A percentile compares a stretch with the other conserved stretches of the same genome.
phyloP scores from a whole-genome alignment of 2,888 invertebrate genomes.

The Epicampocera succincta region DNA sequence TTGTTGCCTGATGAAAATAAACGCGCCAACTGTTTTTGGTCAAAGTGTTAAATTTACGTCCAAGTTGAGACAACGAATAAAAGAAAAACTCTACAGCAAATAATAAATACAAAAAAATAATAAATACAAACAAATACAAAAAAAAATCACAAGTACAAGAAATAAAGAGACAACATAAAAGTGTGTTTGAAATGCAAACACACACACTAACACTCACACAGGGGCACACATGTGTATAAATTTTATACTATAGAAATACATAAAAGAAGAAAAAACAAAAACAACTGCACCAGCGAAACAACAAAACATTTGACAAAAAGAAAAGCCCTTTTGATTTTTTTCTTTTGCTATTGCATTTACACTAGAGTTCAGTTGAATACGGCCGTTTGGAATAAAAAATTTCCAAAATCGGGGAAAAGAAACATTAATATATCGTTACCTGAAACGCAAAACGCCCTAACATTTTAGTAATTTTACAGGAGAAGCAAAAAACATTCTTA shows the following conservation, averaged over 20 bases:
- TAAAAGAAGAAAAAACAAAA: too few species aligned
- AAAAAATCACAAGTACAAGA: conserved; percentile 27
- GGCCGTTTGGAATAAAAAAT: too few species aligned
- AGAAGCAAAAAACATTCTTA: too few species aligned
- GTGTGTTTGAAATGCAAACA: conserved; percentile 12
- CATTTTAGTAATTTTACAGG: too few species aligned
- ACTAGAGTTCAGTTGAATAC: not conserved
- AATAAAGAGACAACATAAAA: conserved; percentile 25
- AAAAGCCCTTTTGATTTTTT: conserved; percentile 41
- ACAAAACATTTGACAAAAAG: conserved; percentile 32
- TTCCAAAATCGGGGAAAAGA: too few species aligned
- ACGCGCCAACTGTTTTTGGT: conserved; percentile 63
- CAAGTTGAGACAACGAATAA: conserved; percentile 38
- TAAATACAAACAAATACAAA: conserved; percentile 29
- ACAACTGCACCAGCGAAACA: conserved; percentile 10
- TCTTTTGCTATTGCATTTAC: conserved; percentile 19
- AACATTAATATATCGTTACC: too few species aligned
- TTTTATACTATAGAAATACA: too few species aligned
- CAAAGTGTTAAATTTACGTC: conserved; percentile 52
- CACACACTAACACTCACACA: conserved; percentile 6
- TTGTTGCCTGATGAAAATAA: conserved; percentile 58
- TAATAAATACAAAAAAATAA: conserved; percentile 18
- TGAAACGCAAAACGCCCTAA: too few species aligned
- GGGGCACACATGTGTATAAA: not conserved
- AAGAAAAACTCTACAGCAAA: conserved; percentile 11